A percentile compares a stretch with the other conserved stretches of the same genome.
Conservation (phyloP, 2,113 vertebrate species). For the Ceratotherium simum region DNA sequence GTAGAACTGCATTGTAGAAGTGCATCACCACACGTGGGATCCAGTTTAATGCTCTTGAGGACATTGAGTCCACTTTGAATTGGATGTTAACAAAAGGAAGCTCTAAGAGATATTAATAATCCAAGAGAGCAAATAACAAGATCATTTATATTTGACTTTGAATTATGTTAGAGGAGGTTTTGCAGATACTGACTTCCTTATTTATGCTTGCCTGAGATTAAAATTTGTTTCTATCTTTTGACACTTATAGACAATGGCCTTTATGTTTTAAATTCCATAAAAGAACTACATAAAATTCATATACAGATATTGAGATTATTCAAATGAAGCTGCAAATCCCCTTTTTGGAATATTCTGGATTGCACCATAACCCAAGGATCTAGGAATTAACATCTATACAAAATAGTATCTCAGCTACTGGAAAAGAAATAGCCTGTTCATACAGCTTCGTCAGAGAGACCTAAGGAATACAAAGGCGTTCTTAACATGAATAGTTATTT, state of each 20-base stretch:
- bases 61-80: background rate
- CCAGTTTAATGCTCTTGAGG: background rate
- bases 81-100: background rate
- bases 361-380: background rate
- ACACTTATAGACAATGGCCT: background rate
- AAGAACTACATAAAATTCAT: background rate
- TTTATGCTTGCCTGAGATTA: background rate
- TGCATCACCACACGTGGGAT: fast-evolving
- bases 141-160: background rate
- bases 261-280: background rate
- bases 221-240: background rate
- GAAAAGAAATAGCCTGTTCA: background rate
- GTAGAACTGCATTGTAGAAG: background rate
- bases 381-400: background rate
- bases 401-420: background rate
- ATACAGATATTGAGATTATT: background rate
- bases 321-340: background rate
- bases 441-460: background rate
- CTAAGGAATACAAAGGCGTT: background rate
- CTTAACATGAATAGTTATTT: background rate
- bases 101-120: background rate
- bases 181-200: background rate
- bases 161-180: background rate
- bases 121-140: background rate
- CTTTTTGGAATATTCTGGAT: background rate